Evolutionary conservation across 2,113 vertebrate species (phyloP).

Genomic region (Oryzias woworae): DNA sequence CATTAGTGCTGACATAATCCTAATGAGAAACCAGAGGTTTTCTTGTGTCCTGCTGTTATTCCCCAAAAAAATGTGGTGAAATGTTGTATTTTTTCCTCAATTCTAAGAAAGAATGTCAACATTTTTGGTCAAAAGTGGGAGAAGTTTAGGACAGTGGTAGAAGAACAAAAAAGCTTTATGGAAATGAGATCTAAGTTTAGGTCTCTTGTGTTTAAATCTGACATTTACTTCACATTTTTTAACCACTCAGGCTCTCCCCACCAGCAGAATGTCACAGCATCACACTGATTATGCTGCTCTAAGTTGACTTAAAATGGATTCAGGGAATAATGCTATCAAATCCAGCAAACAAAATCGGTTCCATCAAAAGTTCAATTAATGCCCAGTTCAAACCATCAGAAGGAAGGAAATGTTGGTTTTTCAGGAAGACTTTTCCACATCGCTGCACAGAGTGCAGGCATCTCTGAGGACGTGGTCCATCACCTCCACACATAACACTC

Average conservation of each 20-base stretch:
- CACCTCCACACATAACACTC: constrained; percentile 42
- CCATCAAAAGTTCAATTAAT: not conserved
- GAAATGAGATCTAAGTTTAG: constrained; percentile 3
- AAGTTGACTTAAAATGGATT: not conserved
- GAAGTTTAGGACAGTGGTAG: not conserved
- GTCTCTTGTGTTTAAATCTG: not conserved
- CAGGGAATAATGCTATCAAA: not conserved
- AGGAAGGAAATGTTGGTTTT: constrained; percentile 17
- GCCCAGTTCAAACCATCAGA: not conserved
- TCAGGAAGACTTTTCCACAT: constrained; percentile 26
- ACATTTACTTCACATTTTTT: constrained; percentile 10
- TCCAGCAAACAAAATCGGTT: not conserved
- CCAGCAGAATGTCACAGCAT: not conserved
- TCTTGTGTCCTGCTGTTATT: no score
- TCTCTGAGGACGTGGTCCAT: constrained; percentile 38
- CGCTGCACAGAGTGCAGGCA: constrained; percentile 1
- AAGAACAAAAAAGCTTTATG: not conserved
- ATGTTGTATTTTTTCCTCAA: not conserved
- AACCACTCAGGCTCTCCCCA: not conserved
- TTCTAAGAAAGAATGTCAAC: not conserved
- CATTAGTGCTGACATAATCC: no score
- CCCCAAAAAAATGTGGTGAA: not conserved
- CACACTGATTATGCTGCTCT: not conserved
- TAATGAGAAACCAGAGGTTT: no score
- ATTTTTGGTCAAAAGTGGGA: not conserved